Evolutionary conservation across 2,888 invertebrate genomes (phyloP).

Genomic region (Adela reaumurella): DNA sequence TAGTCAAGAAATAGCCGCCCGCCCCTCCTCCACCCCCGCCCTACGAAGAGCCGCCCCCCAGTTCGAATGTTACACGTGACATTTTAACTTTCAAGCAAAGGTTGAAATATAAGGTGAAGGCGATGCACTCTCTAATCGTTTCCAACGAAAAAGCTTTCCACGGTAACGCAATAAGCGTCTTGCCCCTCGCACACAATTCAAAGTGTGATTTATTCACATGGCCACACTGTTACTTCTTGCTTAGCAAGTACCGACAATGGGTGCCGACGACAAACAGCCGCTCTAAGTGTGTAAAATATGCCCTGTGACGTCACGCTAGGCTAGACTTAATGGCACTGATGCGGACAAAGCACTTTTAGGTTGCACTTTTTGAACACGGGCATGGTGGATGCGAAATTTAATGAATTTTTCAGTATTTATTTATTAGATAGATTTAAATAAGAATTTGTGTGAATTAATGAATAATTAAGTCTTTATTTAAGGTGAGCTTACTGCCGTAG

Average conservation of each 20-base stretch:
- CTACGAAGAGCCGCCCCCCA: no score
- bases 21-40: no score
- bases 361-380: background rate
- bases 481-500: no score
- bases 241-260: no score
- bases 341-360: background rate
- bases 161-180: slow-evolving; percentile 37
- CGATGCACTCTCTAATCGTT: background rate
- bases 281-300: slow-evolving; percentile 55
- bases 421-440: no score
- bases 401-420: no score
- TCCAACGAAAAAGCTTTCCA: slow-evolving; percentile 35
- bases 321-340: slow-evolving; percentile 28
- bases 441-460: no score
- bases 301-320: slow-evolving; percentile 40
- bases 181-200: slow-evolving; percentile 45
- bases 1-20: no score
- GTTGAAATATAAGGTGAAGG: background rate
- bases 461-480: no score
- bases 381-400: no score
- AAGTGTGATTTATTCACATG: slow-evolving; percentile 39
- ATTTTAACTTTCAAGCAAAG: background rate
- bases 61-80: no score
- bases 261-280: no score
- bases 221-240: slow-evolving; percentile 45